Percentiles rank a stretch among this genome's conserved stretches.
Evolutionary conservation across 2,888 invertebrate species (phyloP).

Genomic region (Sthenelais limicola): DNA sequence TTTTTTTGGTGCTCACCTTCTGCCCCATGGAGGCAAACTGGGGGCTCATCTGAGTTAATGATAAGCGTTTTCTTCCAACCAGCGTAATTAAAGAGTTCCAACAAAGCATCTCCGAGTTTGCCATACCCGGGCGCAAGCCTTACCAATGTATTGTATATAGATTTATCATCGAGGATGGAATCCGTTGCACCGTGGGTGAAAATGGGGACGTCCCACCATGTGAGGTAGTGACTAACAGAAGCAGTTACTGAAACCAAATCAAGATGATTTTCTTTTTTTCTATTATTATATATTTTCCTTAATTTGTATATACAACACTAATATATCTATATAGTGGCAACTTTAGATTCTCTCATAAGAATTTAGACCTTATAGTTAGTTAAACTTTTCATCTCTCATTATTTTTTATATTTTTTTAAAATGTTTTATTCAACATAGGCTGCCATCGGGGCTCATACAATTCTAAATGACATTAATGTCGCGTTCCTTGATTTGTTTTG

Average conservation of each 20-base stretch:
- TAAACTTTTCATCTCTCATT: too few relatives aligned
- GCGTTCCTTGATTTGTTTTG: too few relatives aligned
- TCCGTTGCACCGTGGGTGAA: constrained; percentile 45
- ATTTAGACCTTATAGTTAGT: not conserved
- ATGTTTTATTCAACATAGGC: too few relatives aligned
- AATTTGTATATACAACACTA: not conserved
- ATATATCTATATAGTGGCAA: not conserved
- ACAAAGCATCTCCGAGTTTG: constrained; percentile 41
- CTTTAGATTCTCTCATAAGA: not conserved
- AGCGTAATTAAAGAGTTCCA: constrained; percentile 39
- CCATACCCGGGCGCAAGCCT: constrained; percentile 45
- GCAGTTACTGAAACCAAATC: constrained; percentile 5
- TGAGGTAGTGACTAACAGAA: constrained; percentile 13
- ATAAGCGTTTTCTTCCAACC: constrained; percentile 9
- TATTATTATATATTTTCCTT: too few relatives aligned
- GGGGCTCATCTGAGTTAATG: constrained; percentile 7
- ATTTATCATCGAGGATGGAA: constrained; percentile 33
- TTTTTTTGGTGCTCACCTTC: constrained; percentile 4
- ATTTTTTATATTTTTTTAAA: too few relatives aligned
- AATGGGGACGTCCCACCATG: constrained; percentile 46
- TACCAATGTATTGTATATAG: constrained; percentile 47
- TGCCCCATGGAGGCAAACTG: not conserved
- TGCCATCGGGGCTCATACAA: too few relatives aligned
- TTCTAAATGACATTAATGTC: too few relatives aligned
- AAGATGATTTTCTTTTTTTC: not conserved